Evolutionary conservation across 2,888 invertebrate species (phyloP), one percentile per base, ranked within the genome.

Genomic region (Amorpha juglandis): DNA sequence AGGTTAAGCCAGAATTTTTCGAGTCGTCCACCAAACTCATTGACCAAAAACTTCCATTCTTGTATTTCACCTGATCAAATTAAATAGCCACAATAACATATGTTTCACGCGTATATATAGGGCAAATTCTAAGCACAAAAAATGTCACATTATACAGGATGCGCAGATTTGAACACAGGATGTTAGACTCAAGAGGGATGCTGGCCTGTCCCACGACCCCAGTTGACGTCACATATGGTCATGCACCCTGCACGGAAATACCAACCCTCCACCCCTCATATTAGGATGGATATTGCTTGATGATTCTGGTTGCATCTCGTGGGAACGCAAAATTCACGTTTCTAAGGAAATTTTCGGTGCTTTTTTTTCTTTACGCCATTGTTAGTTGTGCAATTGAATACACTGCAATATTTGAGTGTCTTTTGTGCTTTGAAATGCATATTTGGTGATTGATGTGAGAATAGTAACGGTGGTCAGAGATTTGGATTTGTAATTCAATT

Each of bases 181-280:
- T 87, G 86, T 79, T 80, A 79, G 77, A 77, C 70, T 76, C 84
- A 88, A 90, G 92, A 91, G 92, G 92, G 92, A 91, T 91, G 89
- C 74, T 84, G 89, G 90, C 90, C 89, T 89, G 85, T 90, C 91
- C 80, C 90, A 91, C 89, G 92, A 90, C 89, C 91, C 87, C 89
- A 90, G 90, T 90, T 91, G 90, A 85, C 86, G 82, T 76, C 78
- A 78, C 83, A 82, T 79, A 76, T 82, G 81, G 78, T 58, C 58
- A 8, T 73, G 74, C 70, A 71, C 64, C 69, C 65, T 70, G 65
- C 72, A 71, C 50, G 12, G 53, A 27, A 77, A 75, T 76, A 71
- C 7, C 65, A 68, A 66, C 74, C 67, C 68, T 74, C 74, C 68
- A 50, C 6, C 48, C 48, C 27, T 53, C 73, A 68, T 0, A 58